phyloP scores from a whole-genome alignment of 2,113 vertebrate species.

The Ammodytes marinus region DNA sequence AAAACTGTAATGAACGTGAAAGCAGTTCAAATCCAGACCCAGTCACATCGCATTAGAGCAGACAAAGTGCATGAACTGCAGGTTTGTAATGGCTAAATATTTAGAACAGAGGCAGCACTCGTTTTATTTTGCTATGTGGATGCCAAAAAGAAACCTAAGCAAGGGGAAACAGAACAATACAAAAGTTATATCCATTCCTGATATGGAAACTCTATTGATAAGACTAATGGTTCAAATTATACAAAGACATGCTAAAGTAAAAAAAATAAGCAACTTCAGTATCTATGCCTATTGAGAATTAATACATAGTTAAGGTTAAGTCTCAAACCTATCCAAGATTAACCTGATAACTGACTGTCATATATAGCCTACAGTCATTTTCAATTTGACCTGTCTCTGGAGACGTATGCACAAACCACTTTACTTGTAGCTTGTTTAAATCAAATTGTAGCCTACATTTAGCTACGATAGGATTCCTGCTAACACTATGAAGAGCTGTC shows the following conservation, averaged over 20 bases:
- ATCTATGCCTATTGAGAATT: constrained; percentile 12
- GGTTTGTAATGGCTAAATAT: constrained; percentile 70
- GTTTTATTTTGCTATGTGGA: constrained; percentile 62
- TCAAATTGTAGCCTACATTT: constrained; percentile 36
- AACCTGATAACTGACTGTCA: constrained; percentile 28
- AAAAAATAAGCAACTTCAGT: constrained; percentile 13
- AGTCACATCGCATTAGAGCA: constrained; percentile 69
- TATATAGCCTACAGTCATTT: constrained; percentile 8
- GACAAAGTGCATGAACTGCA: constrained; percentile 59
- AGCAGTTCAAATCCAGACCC: constrained; percentile 61
- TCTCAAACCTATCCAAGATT: constrained; percentile 33
- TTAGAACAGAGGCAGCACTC: constrained; percentile 66
- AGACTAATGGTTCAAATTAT: constrained; percentile 29
- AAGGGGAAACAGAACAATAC: constrained; percentile 45
- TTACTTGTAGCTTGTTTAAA: constrained; percentile 32
- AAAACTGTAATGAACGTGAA: constrained; percentile 60
- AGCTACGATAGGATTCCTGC: constrained; percentile 8
- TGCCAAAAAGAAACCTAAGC: constrained; percentile 61
- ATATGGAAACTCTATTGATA: constrained; percentile 17
- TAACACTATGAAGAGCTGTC: constrained; percentile 22
- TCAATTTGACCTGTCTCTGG: constrained; percentile 21
- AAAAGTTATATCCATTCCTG: constrained; percentile 49
- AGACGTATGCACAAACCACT: constrained; percentile 43
- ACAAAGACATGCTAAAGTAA: constrained; percentile 12
- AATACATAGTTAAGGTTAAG: constrained; percentile 15